phyloP scores from a whole-genome alignment of 2,797 vertebrate species.

The Tauraco hartlaubi region DNA sequence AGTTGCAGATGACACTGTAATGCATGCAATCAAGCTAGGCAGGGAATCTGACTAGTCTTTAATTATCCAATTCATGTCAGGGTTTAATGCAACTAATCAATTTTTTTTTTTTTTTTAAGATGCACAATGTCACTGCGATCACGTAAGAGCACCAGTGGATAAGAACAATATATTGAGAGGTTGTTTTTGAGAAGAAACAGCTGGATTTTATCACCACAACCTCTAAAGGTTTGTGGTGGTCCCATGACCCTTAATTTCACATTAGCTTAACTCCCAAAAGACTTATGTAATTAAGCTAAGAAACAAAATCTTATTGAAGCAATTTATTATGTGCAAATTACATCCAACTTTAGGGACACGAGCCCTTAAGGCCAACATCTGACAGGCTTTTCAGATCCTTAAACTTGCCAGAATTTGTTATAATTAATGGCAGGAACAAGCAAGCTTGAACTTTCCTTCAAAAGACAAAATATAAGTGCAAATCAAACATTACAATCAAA shows the following conservation, averaged over 20 bases:
- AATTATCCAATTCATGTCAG: constrained; percentile 22
- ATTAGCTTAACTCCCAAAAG: constrained; percentile 72
- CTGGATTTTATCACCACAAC: constrained; percentile 65
- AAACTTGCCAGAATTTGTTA: constrained; percentile 36
- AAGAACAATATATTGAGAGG: constrained; percentile 13
- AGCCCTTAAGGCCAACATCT: constrained; percentile 49
- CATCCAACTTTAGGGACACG: constrained; percentile 35
- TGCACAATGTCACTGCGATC: constrained; percentile 4
- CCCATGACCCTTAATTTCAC: constrained; percentile 67
- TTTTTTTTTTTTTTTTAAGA: neutral
- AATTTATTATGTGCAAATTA: constrained; percentile 72
- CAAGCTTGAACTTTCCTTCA: neutral
- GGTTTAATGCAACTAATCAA: constrained; percentile 24
- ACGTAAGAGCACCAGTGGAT: neutral
- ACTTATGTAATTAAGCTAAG: constrained; percentile 62
- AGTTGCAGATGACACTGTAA: neutral
- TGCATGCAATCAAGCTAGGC: neutral
- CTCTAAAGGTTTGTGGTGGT: constrained; percentile 59
- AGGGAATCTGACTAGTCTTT: neutral
- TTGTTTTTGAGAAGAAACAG: constrained; percentile 63
- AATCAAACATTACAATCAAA: neutral
- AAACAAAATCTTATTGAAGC: constrained; percentile 57
- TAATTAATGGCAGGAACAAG: constrained; percentile 39
- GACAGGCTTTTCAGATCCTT: constrained; percentile 31
- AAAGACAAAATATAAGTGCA: neutral